These are phyloP conservation scores for Phragmatobia fuliginosa DNA, from an alignment of 2,888 invertebrate species.

Conservation along the genomic window DNA sequence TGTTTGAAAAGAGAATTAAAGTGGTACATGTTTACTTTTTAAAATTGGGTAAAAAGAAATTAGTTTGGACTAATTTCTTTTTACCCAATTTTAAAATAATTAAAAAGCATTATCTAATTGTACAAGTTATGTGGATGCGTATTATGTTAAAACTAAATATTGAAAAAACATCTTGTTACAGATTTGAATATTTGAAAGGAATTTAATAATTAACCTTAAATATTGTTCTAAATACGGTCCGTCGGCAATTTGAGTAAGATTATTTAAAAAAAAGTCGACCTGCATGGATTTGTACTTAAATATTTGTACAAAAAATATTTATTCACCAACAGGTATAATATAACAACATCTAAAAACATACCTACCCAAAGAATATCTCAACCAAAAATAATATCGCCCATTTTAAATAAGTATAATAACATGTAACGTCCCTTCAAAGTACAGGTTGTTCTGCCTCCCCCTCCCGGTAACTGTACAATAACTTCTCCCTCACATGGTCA, in stretches of 20 bases:
- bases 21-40: not conserved
- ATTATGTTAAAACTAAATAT: not conserved
- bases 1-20: not conserved
- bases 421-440: conserved; percentile 82
- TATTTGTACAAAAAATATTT: too few relatives aligned
- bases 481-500: conserved; percentile 86
- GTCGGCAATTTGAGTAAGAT: not conserved
- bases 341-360: conserved; percentile 23
- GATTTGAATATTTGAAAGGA: too few relatives aligned
- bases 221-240: not conserved
- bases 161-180: too few relatives aligned
- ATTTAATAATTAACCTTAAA: not conserved
- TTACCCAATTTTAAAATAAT: too few relatives aligned
- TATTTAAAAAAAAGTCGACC: too few relatives aligned
- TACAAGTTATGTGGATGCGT: not conserved
- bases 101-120: not conserved
- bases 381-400: conserved; percentile 67
- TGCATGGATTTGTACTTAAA: too few relatives aligned
- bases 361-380: conserved; percentile 73
- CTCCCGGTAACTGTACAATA: conserved; percentile 70
- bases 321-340: not conserved
- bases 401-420: conserved; percentile 77
- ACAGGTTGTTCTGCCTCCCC: conserved; percentile 54
- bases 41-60: not conserved
- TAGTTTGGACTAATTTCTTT: too few relatives aligned